Conservation (phyloP, 1,140 invertebrate genomes). For the Globodera ellingtonae region DNA sequence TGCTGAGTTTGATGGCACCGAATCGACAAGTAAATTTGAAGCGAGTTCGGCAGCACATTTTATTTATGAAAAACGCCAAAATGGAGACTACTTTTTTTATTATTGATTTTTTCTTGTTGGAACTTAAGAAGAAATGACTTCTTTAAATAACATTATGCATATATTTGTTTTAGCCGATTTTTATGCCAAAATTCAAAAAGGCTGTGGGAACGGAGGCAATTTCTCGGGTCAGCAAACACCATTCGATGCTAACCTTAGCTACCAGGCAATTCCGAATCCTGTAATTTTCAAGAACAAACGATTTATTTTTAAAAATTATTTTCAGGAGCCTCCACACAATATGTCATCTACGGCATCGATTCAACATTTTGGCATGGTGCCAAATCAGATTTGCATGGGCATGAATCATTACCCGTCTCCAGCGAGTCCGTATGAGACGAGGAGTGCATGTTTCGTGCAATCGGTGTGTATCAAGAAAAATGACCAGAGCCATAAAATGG, state of each 20-base stretch:
- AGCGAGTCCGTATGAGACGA: constrained; percentile 7
- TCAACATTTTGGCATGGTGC: neutral
- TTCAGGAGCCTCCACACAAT: constrained; percentile 6
- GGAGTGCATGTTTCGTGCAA: constrained; percentile 16
- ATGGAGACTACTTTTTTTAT: neutral
- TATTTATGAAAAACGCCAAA: too few relatives aligned
- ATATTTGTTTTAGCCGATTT: constrained; percentile 19
- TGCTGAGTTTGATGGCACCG: neutral
- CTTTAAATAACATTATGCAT: neutral
- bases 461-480: neutral
- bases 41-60: too few relatives aligned
- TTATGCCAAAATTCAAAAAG: constrained; percentile 26
- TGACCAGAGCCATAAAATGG: neutral
- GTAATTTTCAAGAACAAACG: neutral
- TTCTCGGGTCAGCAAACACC: neutral
- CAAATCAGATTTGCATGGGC: constrained; percentile 4
- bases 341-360: neutral
- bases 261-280: constrained; percentile 28
- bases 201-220: neutral
- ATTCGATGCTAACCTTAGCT: constrained; percentile 21
- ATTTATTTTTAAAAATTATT: constrained; percentile 17
- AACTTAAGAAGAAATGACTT: neutral
- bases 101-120: neutral
- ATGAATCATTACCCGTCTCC: neutral
- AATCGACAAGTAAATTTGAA: neutral